Base-by-base conservation (phyloP, 2,888 invertebrate species). In the Stramonita haemastoma region DNA sequence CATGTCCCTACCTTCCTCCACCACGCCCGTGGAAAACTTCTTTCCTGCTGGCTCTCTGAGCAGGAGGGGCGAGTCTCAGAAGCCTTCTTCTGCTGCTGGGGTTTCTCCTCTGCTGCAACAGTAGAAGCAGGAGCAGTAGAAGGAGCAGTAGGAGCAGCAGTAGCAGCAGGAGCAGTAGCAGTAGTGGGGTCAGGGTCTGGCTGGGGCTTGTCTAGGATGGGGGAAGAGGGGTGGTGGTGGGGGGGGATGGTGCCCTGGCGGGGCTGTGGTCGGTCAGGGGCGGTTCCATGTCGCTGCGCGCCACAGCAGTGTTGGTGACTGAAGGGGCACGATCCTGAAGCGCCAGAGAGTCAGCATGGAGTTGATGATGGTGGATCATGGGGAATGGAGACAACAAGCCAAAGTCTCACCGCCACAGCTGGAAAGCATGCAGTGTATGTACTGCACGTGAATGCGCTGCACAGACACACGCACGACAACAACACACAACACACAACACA, bases 401-500 rank as follows among this genome's bases (percentile, higher is more conserved):
- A n/a, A n/a, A n/a, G n/a, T n/a, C n/a, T n/a, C n/a, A n/a, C n/a
- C n/a, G n/a, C n/a, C n/a, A n/a, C n/a, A 66, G 19, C 19, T 60
- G 86, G 32, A 32, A 86, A 8, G n/a, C 84, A 57, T 56, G 22
- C 84, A 57, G n/a, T 56, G n/a, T 26, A 57, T n/a, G 46, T n/a
- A 84, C 84, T 8, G 46, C 46, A 46, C 46, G 46, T 8, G 8
- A 2, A 46, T 8, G 8, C 46, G 46, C 46, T 5, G 34, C 83
- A 70, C 46, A 88, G 0, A 34, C 60, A 84, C 66, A 84, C 36
- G 66, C 66, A 84, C 60, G 84, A n/a, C 84, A 88, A 19, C 70
- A 1, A 88, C 79, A 88, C 57, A 88, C 79, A 88, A 81, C 56
- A 88, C 57, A 83, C 13, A n/a, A 57, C 57, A 81, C 79, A 66